phyloP scores from a whole-genome alignment of 2,888 invertebrate genomes.

The Acholoe squamosa region DNA sequence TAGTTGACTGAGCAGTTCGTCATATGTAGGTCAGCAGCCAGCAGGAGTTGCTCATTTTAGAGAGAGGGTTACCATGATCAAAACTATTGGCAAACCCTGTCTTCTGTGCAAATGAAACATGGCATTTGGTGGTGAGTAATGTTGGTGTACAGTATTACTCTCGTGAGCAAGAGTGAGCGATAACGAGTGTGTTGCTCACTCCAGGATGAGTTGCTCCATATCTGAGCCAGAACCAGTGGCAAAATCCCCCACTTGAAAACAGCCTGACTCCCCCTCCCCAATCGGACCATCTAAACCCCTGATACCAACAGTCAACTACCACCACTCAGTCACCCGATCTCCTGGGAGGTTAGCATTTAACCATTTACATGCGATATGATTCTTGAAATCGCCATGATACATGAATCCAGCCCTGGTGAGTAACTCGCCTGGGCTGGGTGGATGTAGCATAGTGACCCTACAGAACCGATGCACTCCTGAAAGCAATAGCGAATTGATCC shows the following conservation, averaged over 20 bases:
- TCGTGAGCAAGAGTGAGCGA: neutral
- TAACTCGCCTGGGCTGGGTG: too few species aligned
- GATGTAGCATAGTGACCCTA: too few species aligned
- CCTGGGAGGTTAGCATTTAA: neutral
- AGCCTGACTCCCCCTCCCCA: neutral
- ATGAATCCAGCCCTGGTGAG: too few species aligned
- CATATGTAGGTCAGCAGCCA: constrained; percentile 49
- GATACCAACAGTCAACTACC: neutral
- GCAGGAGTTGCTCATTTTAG: neutral
- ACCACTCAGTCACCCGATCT: neutral
- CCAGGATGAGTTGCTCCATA: neutral
- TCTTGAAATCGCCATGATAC: too few species aligned
- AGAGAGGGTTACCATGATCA: neutral
- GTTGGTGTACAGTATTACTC: neutral
- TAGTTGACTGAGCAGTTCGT: constrained; percentile 22
- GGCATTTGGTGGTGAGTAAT: neutral
- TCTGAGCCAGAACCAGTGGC: neutral
- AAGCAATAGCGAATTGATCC: too few species aligned
- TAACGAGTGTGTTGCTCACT: neutral
- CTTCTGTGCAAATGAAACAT: neutral
- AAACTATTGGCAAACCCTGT: too few species aligned
- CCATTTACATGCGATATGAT: too few species aligned
- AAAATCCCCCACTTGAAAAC: neutral
- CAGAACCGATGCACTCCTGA: too few species aligned
- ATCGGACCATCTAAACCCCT: neutral